Evolutionary conservation across 2,888 invertebrate species (phyloP).

Genomic region (Chesias legatella): DNA sequence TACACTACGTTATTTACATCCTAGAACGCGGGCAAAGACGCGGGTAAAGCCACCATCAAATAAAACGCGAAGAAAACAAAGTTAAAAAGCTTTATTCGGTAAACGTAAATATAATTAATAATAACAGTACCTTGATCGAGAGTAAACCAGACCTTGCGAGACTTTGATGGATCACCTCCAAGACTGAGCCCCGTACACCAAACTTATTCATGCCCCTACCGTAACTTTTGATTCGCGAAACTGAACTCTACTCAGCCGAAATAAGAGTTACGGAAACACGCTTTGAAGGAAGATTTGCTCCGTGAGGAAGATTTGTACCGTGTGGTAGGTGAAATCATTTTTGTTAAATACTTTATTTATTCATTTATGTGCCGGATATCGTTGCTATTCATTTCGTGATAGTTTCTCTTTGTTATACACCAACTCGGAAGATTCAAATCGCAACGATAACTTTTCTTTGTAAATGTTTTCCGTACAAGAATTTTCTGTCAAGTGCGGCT

Average conservation of each 20-base stretch:
- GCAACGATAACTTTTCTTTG: too few species aligned
- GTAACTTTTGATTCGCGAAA: conserved; percentile 1
- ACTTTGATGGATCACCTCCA: conserved; percentile 44
- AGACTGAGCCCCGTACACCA: conserved; percentile 35
- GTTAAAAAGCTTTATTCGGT: conserved; percentile 22
- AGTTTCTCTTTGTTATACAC: too few species aligned
- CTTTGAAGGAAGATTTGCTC: too few species aligned
- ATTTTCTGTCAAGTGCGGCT: too few species aligned
- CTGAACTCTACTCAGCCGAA: conserved; percentile 5
- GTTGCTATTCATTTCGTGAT: conserved; percentile 8
- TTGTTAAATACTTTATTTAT: conserved; percentile 31
- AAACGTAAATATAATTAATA: conserved; percentile 38
- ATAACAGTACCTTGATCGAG: conserved; percentile 47
- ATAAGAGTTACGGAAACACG: conserved; percentile 10
- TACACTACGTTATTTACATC: too few species aligned
- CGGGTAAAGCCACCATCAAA: not conserved
- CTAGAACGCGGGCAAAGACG: too few species aligned
- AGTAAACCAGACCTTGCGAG: conserved; percentile 36
- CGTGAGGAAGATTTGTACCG: too few species aligned
- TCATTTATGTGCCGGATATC: conserved; percentile 28
- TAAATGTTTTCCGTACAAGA: not conserved
- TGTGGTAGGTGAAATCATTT: conserved; percentile 30
- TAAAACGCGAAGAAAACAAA: conserved; percentile 16
- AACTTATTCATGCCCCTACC: conserved; percentile 10
- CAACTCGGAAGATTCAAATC: too few species aligned